phyloP scores from a whole-genome alignment of 92 coral and sea anemone genomes.

The Paragorgia papillata region DNA sequence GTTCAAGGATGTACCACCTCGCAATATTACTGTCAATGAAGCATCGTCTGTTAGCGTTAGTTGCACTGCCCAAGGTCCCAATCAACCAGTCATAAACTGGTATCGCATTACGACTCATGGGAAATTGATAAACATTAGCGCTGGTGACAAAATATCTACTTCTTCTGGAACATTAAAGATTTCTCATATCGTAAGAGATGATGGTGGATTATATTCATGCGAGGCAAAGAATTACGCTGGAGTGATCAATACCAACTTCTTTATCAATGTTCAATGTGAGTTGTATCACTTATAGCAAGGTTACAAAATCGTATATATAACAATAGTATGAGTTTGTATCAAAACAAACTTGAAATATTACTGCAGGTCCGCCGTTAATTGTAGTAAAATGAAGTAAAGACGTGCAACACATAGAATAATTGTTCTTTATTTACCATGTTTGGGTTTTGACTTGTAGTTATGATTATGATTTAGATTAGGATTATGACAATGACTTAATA shows the following conservation, averaged over 20 bases:
- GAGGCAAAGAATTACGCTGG: slow-evolving; percentile 35
- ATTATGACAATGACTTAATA: not conserved
- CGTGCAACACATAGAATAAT: no score
- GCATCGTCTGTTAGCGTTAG: slow-evolving; percentile 59
- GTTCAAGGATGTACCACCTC: slow-evolving; percentile 53
- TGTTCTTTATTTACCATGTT: no score
- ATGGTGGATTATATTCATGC: slow-evolving; percentile 33
- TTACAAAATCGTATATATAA: no score
- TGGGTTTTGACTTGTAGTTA: no score
- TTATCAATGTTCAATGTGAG: slow-evolving; percentile 40
- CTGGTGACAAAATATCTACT: not conserved
- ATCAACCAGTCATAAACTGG: slow-evolving; percentile 81
- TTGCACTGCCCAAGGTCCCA: slow-evolving; percentile 78
- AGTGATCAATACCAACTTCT: slow-evolving; percentile 22
- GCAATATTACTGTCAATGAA: slow-evolving; percentile 63
- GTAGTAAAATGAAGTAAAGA: no score
- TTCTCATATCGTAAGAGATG: not conserved
- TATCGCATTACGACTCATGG: slow-evolving; percentile 23
- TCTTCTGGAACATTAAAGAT: not conserved
- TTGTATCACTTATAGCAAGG: not conserved
- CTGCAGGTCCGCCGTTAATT: no score
- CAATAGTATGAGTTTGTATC: no score
- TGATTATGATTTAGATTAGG: no score
- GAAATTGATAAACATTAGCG: not conserved
- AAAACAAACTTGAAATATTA: no score